These are phyloP conservation scores for Cerastis rubricosa DNA, from an alignment of 2,888 invertebrate species.

Conservation along the genomic window DNA sequence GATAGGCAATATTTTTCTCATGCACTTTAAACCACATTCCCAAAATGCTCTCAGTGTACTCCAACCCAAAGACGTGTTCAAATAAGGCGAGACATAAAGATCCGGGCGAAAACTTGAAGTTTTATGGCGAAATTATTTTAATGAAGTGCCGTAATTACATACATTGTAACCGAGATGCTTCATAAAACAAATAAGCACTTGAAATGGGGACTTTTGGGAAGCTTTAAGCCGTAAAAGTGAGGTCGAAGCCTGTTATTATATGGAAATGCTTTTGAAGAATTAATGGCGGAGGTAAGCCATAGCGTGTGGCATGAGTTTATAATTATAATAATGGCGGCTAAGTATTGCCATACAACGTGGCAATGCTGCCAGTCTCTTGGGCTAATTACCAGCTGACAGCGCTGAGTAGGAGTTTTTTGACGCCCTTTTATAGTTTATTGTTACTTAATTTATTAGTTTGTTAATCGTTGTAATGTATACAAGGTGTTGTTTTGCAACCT, in stretches of 20 bases:
- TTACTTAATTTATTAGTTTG: too few relatives aligned
- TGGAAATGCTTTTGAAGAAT: slow-evolving; percentile 14
- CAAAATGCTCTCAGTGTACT: slow-evolving; percentile 32
- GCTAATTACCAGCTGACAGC: too few relatives aligned
- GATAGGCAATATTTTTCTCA: background rate
- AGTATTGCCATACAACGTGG: too few relatives aligned
- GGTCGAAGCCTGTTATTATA: slow-evolving; percentile 10
- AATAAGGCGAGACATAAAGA: slow-evolving; percentile 71
- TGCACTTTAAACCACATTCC: background rate
- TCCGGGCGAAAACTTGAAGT: slow-evolving; percentile 71
- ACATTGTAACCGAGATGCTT: slow-evolving; percentile 62
- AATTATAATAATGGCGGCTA: background rate
- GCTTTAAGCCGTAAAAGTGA: slow-evolving; percentile 12
- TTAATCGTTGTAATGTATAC: too few relatives aligned
- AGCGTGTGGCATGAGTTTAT: background rate
- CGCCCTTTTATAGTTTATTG: too few relatives aligned
- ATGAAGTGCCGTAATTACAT: slow-evolving; percentile 74
- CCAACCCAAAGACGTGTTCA: slow-evolving; percentile 49
- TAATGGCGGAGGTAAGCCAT: slow-evolving; percentile 6
- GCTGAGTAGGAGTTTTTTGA: too few relatives aligned
- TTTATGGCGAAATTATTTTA: slow-evolving; percentile 77
- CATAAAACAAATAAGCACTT: slow-evolving; percentile 62
- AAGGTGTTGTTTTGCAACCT: too few relatives aligned
- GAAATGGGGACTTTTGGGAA: background rate
- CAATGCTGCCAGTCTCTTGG: too few relatives aligned